Percentiles rank a stretch among this genome's conserved stretches.
These are phyloP conservation scores for Xyliphius kryptos DNA, from an alignment of 2,113 vertebrate genomes.

Conservation along the genomic window DNA sequence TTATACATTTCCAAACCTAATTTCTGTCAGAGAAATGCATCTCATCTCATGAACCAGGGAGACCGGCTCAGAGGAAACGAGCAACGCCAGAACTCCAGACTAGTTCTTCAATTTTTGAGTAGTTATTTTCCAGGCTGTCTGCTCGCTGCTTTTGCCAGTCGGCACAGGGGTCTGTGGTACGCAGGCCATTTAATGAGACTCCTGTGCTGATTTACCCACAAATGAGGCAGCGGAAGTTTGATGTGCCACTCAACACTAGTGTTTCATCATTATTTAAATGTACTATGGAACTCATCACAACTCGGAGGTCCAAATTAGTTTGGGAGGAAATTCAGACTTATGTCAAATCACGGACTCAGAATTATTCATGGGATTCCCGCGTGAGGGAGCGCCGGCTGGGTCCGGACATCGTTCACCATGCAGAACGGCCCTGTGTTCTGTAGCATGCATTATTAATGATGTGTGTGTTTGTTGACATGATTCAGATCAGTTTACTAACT, in stretches of 20 bases:
- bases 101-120: constrained; percentile 31
- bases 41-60: constrained; percentile 20
- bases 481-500: constrained; percentile 1
- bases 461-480: not conserved
- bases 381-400: constrained; percentile 17
- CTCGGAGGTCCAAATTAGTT: constrained; percentile 41
- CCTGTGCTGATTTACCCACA: constrained; percentile 48
- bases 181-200: constrained; percentile 45
- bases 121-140: constrained; percentile 45
- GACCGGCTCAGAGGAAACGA: constrained; percentile 23
- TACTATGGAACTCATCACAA: constrained; percentile 38
- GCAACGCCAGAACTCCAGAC: constrained; percentile 29
- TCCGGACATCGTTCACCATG: not conserved
- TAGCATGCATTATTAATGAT: not conserved
- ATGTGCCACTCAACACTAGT: constrained; percentile 44
- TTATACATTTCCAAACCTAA: constrained; percentile 34
- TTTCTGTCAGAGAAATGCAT: constrained; percentile 40
- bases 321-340: constrained; percentile 37
- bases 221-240: constrained; percentile 46
- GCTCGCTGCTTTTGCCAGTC: constrained; percentile 32
- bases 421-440: not conserved
- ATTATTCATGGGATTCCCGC: constrained; percentile 29
- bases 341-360: constrained; percentile 37
- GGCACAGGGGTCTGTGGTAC: constrained; percentile 27
- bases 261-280: constrained; percentile 46